Evolutionary conservation across 2,888 invertebrate genomes (phyloP).

Genomic region (Chesias legatella): DNA sequence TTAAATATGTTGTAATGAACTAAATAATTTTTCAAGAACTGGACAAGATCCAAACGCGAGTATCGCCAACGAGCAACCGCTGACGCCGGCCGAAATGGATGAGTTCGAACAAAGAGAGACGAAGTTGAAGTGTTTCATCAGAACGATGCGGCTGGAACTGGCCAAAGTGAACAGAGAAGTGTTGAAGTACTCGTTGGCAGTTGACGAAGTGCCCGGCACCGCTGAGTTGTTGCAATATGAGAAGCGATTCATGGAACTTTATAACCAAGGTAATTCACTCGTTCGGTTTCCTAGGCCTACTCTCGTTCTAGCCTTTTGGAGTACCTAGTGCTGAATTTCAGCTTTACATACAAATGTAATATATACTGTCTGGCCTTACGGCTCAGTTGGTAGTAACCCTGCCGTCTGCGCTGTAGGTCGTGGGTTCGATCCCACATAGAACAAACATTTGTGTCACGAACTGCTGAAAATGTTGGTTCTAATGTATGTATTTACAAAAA

Average conservation of each 20-base stretch:
- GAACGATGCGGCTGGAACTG: slow-evolving; percentile 80
- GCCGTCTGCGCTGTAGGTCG: too few species aligned
- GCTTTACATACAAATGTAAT: too few species aligned
- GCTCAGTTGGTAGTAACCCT: too few species aligned
- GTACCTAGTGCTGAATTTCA: too few species aligned
- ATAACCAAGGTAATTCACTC: slow-evolving; percentile 94
- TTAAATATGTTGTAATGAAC: too few species aligned
- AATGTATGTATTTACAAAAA: too few species aligned
- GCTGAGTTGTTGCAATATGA: slow-evolving; percentile 98
- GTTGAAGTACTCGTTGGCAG: slow-evolving; percentile 88
- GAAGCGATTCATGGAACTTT: slow-evolving; percentile 95
- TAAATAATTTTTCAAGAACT: slow-evolving; percentile 36
- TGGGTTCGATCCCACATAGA: too few species aligned
- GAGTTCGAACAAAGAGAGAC: slow-evolving; percentile 64
- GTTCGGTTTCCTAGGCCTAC: too few species aligned
- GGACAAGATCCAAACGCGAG: slow-evolving; percentile 47
- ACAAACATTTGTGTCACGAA: too few species aligned
- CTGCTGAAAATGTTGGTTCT: too few species aligned
- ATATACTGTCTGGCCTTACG: too few species aligned
- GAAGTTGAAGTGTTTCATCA: slow-evolving; percentile 59
- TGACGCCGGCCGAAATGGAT: slow-evolving; percentile 57
- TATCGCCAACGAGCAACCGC: slow-evolving; percentile 53
- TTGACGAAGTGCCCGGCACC: slow-evolving; percentile 96
- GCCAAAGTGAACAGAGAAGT: slow-evolving; percentile 91
- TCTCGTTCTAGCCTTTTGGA: too few species aligned